Evolutionary conservation across 1,140 invertebrate species (phyloP).

Genomic region (Nixonia krombeini): DNA sequence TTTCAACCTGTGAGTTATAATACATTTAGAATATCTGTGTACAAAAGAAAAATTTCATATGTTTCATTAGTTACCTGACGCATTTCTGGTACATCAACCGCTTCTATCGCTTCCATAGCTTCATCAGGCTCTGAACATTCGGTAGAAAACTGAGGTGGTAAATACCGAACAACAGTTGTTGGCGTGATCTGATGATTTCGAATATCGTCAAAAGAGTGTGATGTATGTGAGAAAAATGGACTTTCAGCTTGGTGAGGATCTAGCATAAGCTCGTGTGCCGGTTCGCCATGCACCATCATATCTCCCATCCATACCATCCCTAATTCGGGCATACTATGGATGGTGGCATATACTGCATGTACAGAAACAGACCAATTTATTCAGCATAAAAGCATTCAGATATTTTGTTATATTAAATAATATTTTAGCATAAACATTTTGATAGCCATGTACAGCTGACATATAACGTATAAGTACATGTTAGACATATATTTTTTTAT

Average conservation of each 20-base stretch:
- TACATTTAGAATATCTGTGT: no score
- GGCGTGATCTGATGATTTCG: conserved; percentile 71
- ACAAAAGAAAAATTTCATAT: no score
- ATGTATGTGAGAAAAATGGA: conserved; percentile 74
- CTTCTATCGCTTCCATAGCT: conserved; percentile 67
- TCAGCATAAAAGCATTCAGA: no score
- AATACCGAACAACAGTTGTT: conserved; percentile 72
- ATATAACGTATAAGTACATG: no score
- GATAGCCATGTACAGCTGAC: no score
- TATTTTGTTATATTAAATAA: no score
- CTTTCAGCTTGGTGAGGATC: conserved; percentile 72
- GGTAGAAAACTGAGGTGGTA: conserved; percentile 61
- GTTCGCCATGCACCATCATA: conserved; percentile 73
- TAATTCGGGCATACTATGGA: conserved; percentile 75
- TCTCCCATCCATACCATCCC: conserved; percentile 84
- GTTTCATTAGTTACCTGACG: conserved; percentile 64
- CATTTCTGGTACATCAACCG: conserved; percentile 62
- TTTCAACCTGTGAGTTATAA: conserved; percentile 61
- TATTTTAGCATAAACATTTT: neutral
- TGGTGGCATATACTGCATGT: conserved; percentile 71
- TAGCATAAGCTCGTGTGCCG: conserved; percentile 74
- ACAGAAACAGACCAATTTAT: conserved; percentile 49
- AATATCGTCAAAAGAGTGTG: conserved; percentile 75
- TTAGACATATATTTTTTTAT: no score
- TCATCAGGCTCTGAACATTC: conserved; percentile 68